These are phyloP conservation scores for Marcusenius ussheri DNA, from an alignment of 2,113 vertebrate species.

Conservation along the genomic window DNA sequence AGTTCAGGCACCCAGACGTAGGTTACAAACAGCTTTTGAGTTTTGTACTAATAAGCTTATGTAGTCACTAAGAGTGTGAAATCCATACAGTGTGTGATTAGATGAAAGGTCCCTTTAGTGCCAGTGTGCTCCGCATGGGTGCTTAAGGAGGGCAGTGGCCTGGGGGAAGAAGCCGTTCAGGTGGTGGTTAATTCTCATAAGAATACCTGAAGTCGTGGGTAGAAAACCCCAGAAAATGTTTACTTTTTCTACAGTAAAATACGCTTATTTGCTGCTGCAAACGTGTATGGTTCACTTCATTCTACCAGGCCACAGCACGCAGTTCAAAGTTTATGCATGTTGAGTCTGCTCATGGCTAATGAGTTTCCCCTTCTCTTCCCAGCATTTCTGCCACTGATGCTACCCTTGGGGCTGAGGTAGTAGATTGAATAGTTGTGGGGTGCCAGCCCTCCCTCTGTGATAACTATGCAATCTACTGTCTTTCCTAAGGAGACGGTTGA, in stretches of 20 bases:
- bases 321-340: no score
- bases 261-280: neutral
- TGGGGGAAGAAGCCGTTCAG: neutral
- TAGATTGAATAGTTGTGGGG: constrained; percentile 95
- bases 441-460: constrained; percentile 68
- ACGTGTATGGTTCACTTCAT: neutral
- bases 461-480: constrained; percentile 97
- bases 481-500: constrained; percentile 84
- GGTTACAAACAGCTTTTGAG: neutral
- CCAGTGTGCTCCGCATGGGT: neutral
- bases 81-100: neutral
- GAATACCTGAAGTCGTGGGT: neutral
- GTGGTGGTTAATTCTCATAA: neutral
- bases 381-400: constrained; percentile 52
- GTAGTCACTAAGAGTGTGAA: neutral
- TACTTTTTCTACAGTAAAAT: neutral
- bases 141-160: neutral
- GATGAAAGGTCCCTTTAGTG: neutral
- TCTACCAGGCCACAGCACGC: neutral
- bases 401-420: constrained; percentile 92
- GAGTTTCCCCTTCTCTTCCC: constrained; percentile 34
- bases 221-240: neutral
- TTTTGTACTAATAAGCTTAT: neutral
- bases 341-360: neutral
- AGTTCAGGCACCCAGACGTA: neutral